Evolutionary conservation across 37 sponge, comb jelly and placozoan genomes (phyloP), one percentile per base, ranked within the genome.

Genomic region (Geodia barretti): DNA sequence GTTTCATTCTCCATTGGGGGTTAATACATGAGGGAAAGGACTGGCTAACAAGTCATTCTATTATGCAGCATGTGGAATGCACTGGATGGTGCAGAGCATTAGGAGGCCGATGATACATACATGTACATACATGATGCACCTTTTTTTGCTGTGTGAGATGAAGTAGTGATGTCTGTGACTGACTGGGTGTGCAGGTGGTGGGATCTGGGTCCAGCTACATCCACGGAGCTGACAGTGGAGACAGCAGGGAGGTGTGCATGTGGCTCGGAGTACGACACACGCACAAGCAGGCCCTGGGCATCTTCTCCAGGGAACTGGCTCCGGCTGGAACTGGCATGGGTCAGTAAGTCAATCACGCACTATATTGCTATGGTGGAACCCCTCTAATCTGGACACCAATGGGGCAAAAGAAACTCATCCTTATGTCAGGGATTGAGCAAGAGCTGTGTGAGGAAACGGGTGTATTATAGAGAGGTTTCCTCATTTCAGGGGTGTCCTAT

Each of bases 261-360:
- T 95, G 96, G 98, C 30, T 93, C 30, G 89, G 86, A 64, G 96
- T 93, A 9, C 70, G 65, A 36, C 98, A 98, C 76, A 62, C 78
- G 19, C n/a, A 86, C 23, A 95, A 86, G 68, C 80, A 78, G 47
- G 98, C 98, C 23, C 80, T 98, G 58, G 83, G 93, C 39, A 68
- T 95, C 4, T 95, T 95, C 64, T 43, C 86, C 8, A 82, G 81
- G 38, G 96, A 95, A 38, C 86, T 98, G 73, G 98, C 98, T 29
- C 92, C 96, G 34, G 96, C 96, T 33, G 94, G 98, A 1, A 98
- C 98, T 78, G 98, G 98, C 19, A 95, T 95, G 96, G 89, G 92
- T 83, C 11, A 47, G 54, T 17, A 14, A 47, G 54, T n/a, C n/a
- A 47, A 47, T 47, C 11, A 47, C 14, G 54, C 54, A 47, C n/a